Evolutionary conservation across 2,113 vertebrate genomes (phyloP).

Genomic region (Scomber scombrus): DNA sequence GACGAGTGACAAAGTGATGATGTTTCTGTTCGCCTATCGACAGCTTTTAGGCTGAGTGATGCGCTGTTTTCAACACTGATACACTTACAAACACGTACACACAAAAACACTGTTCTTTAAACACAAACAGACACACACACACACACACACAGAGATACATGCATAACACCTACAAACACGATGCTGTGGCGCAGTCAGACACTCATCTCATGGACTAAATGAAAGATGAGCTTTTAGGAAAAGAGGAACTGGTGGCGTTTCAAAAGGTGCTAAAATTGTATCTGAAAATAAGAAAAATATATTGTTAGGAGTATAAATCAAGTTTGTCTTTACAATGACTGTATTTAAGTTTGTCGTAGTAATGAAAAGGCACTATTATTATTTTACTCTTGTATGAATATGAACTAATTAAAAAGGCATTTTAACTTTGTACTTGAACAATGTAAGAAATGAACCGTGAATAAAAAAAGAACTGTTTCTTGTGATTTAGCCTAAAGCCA

Average conservation of each 20-base stretch:
- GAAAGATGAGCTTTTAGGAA: conserved; percentile 83
- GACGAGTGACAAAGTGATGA: conserved; percentile 79
- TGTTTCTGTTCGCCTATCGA: conserved; percentile 81
- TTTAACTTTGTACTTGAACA: conserved; percentile 99
- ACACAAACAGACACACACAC: conserved; percentile 60
- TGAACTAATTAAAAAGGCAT: conserved; percentile 94
- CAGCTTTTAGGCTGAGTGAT: conserved; percentile 83
- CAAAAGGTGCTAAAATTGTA: conserved; percentile 99
- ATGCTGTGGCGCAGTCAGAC: conserved; percentile 85
- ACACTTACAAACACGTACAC: conserved; percentile 66
- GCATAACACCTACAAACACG: conserved; percentile 70
- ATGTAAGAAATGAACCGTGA: conserved; percentile 89
- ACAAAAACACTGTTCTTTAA: conserved; percentile 78
- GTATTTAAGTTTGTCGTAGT: conserved; percentile 99
- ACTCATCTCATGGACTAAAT: conserved; percentile 86
- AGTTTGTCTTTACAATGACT: conserved; percentile 99
- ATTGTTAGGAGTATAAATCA: conserved; percentile 90
- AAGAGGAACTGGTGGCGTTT: conserved; percentile 89
- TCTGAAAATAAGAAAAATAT: conserved; percentile 98
- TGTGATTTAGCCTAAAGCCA: conserved; percentile 92
- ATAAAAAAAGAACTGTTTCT: conserved; percentile 91
- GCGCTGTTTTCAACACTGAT: conserved; percentile 79
- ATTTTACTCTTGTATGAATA: conserved; percentile 99
- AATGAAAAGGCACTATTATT: conserved; percentile 99
- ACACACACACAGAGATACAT: conserved; percentile 64